Evolutionary conservation across 2,113 vertebrate species (phyloP).

Genomic region (Oreochromis niloticus): DNA sequence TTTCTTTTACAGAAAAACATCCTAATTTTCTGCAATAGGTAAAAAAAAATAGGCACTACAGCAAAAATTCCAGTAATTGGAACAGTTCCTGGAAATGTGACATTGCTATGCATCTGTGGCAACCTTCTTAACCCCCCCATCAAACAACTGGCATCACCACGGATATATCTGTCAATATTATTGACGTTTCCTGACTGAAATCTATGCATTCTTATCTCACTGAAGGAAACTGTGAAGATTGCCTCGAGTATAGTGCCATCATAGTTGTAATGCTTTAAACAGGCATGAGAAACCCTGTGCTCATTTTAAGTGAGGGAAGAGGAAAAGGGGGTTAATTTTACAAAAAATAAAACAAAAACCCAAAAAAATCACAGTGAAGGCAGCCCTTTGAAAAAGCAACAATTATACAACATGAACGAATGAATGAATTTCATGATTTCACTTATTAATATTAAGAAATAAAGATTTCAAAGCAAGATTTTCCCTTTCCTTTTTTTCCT

Average conservation of each 20-base stretch:
- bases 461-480: neutral
- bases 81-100: constrained; percentile 4
- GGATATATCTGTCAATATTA: neutral
- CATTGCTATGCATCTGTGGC: constrained; percentile 2
- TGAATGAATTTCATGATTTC: neutral
- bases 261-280: neutral
- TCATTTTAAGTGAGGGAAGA: neutral
- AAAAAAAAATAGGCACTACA: neutral
- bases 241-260: neutral
- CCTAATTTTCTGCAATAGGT: neutral
- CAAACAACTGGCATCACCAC: neutral
- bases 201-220: neutral
- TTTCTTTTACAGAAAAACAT: neutral
- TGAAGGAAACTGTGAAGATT: neutral
- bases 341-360: neutral
- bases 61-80: neutral
- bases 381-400: neutral
- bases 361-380: neutral
- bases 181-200: neutral
- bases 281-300: neutral
- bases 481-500: neutral
- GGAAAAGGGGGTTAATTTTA: neutral
- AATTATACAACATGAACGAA: neutral
- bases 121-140: neutral
- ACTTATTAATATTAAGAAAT: neutral